phyloP scores from a whole-genome alignment of 2,113 vertebrate genomes.

The Piprites chloris region DNA sequence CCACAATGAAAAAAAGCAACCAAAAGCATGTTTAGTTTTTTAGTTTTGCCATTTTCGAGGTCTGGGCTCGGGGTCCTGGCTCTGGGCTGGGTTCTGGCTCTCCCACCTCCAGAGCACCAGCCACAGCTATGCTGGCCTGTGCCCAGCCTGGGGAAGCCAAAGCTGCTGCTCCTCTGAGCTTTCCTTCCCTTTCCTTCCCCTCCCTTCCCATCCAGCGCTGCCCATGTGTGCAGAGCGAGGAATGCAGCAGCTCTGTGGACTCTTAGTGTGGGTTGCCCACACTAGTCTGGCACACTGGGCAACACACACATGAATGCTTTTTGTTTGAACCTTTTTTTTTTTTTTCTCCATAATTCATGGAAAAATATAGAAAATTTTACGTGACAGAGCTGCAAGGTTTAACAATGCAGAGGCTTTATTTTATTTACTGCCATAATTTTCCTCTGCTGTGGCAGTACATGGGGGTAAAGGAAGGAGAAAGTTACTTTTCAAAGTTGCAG shows the following conservation, averaged over 20 bases:
- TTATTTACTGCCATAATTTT: background rate
- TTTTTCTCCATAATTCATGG: background rate
- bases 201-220: background rate
- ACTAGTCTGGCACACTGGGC: background rate
- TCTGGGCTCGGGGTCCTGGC: too few relatives aligned
- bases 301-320: background rate
- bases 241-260: background rate
- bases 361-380: background rate
- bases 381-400: background rate
- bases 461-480: background rate
- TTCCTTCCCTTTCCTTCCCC: background rate
- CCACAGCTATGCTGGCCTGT: background rate
- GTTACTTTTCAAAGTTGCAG: background rate
- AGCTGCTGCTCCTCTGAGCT: background rate
- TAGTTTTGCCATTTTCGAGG: background rate
- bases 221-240: background rate
- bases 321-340: background rate
- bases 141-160: background rate
- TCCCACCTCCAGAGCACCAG: background rate
- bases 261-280: background rate
- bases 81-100: background rate
- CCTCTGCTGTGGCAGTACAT: background rate
- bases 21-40: fast-evolving
- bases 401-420: background rate
- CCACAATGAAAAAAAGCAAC: background rate